These are phyloP conservation scores for Procambarus virginalis DNA, from an alignment of 1,140 invertebrate genomes.

Conservation along the genomic window DNA sequence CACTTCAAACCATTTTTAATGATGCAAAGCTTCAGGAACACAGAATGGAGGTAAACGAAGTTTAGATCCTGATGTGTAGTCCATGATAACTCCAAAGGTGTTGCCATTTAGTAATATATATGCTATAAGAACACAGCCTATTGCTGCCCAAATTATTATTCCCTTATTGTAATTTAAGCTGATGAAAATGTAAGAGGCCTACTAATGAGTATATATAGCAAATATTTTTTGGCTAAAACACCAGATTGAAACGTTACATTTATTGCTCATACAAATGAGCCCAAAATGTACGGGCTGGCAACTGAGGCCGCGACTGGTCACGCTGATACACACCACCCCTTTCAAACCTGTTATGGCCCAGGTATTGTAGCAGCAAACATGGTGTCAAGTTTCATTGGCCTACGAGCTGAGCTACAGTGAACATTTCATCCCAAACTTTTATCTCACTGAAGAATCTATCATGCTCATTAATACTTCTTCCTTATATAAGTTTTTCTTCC, in stretches of 20 bases:
- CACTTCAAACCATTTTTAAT: not conserved
- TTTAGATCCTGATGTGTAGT: not conserved
- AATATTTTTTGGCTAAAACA: not conserved
- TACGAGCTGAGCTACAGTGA: constrained; percentile 5
- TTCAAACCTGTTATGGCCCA: constrained; percentile 45
- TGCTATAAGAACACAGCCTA: not conserved
- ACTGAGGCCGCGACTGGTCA: not conserved
- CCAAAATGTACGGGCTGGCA: not conserved
- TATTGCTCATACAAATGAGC: not conserved
- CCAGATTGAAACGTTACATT: not conserved
- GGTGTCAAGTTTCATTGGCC: constrained; percentile 46
- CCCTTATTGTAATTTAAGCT: not conserved
- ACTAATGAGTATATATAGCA: too few species aligned
- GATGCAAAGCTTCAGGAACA: not conserved
- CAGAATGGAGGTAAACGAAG: not conserved
- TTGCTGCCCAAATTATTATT: not conserved
- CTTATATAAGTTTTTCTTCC: not conserved
- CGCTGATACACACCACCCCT: constrained; percentile 34
- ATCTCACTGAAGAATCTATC: not conserved
- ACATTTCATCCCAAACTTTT: not conserved
- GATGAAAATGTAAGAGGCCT: too few species aligned
- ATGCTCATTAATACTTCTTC: not conserved
- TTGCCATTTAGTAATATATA: not conserved
- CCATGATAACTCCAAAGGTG: not conserved
- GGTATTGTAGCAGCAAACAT: not conserved